Evolutionary conservation across 2,797 vertebrate genomes (phyloP).

Genomic region (Hylomyscus alleni): DNA sequence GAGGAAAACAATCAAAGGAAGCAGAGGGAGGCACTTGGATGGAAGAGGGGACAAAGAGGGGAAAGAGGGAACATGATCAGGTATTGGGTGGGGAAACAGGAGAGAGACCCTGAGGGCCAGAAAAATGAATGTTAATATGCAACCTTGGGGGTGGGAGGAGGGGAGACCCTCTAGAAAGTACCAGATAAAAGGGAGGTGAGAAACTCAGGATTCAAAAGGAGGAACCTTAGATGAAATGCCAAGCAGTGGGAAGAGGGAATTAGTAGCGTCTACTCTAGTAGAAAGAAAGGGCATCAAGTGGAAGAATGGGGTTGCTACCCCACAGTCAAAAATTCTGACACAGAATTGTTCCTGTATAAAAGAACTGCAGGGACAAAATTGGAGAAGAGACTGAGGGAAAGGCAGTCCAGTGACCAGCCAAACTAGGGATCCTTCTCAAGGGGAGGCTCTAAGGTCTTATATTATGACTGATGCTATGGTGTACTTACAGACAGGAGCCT

Average conservation of each 20-base stretch:
- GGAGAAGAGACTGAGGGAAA: not conserved
- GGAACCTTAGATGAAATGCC: not conserved
- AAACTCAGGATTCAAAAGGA: not conserved
- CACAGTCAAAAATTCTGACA: not conserved
- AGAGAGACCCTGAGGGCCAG: too few relatives aligned
- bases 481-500: not conserved
- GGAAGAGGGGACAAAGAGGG: not conserved
- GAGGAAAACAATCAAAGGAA: not conserved
- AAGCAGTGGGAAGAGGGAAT: not conserved
- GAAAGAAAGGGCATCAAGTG: not conserved
- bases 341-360: not conserved
- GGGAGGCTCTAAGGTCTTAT: not conserved
- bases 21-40: not conserved
- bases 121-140: too few relatives aligned
- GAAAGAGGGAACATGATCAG: too few relatives aligned
- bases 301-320: not conserved
- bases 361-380: not conserved
- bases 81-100: too few relatives aligned
- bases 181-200: not conserved
- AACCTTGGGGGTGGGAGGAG: too few relatives aligned
- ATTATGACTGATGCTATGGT: not conserved
- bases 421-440: not conserved
- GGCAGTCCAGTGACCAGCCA: not conserved
- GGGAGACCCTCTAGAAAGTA: not conserved
- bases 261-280: not conserved